phyloP scores from a whole-genome alignment of 2,888 invertebrate genomes.

The Cosmia trapezina region DNA sequence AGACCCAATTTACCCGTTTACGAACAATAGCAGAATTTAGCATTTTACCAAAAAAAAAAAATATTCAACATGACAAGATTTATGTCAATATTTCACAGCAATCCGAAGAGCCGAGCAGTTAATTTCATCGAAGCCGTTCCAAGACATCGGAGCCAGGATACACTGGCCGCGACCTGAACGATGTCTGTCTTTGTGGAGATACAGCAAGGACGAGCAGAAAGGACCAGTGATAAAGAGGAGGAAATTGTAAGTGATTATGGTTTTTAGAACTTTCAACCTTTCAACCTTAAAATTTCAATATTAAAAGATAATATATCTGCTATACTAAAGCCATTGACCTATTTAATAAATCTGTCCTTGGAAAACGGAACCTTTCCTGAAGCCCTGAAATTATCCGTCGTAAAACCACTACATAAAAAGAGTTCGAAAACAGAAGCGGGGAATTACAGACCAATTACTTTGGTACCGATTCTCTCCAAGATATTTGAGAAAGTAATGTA shows the following conservation, averaged over 20 bases:
- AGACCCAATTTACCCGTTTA: background rate
- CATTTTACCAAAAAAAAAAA: background rate
- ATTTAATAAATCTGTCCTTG: too few species aligned
- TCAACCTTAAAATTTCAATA: too few species aligned
- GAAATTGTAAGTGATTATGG: conserved; percentile 70
- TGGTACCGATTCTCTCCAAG: too few species aligned
- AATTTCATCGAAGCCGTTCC: conserved; percentile 90
- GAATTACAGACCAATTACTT: too few species aligned
- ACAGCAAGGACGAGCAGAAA: conserved; percentile 78
- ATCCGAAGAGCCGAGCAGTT: conserved; percentile 90
- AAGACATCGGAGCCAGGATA: conserved; percentile 90
- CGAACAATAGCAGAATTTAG: background rate
- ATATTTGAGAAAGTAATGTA: too few species aligned
- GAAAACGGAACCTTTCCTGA: too few species aligned
- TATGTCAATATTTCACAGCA: conserved; percentile 77
- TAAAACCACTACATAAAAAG: too few species aligned
- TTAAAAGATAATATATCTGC: too few species aligned
- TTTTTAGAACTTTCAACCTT: too few species aligned
- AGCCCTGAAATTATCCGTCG: too few species aligned
- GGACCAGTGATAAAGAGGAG: conserved; percentile 68
- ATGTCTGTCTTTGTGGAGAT: conserved; percentile 90
- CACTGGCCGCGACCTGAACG: conserved; percentile 92
- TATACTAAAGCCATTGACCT: too few species aligned
- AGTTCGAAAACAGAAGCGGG: too few species aligned
- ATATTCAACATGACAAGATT: background rate